Percentiles rank a stretch among this genome's conserved stretches.
Evolutionary conservation across 2,888 invertebrate genomes (phyloP).

Genomic region (Caenorhabditis drosophilae): DNA sequence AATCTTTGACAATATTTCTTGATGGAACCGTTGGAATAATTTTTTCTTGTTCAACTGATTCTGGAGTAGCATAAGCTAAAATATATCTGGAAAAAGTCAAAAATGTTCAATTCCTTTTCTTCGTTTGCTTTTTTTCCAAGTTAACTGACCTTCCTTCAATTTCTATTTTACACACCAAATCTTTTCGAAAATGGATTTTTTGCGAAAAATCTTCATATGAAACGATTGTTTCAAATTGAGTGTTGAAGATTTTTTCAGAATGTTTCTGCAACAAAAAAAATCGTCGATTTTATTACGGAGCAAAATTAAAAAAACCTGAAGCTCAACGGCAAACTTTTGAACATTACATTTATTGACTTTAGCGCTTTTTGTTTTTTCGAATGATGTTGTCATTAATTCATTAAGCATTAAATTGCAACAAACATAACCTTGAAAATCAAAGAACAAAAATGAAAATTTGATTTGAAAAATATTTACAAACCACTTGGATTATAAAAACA

Average conservation of each 20-base stretch:
- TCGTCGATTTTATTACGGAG: not conserved
- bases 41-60: conserved; percentile 35
- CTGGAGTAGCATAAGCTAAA: conserved; percentile 45
- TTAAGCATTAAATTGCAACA: conserved; percentile 57
- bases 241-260: conserved; percentile 43
- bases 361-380: conserved; percentile 30
- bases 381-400: conserved; percentile 53
- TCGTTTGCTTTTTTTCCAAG: too few species aligned
- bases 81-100: conserved; percentile 36
- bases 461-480: too few species aligned
- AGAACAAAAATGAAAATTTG: too few species aligned
- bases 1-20: conserved; percentile 32
- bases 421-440: conserved; percentile 47
- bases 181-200: conserved; percentile 54
- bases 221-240: conserved; percentile 52
- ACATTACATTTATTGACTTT: conserved; percentile 52
- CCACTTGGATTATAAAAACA: conserved; percentile 60
- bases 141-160: conserved; percentile 44
- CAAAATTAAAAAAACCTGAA: conserved; percentile 27
- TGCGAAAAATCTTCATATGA: conserved; percentile 55
- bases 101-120: not conserved
- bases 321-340: conserved; percentile 38
- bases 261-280: conserved; percentile 16
- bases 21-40: conserved; percentile 38
- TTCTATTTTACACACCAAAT: conserved; percentile 56